A percentile compares a stretch with the other conserved stretches of the same genome.
phyloP scores from a whole-genome alignment of 2,888 invertebrate genomes.

The Acanthosepion pharaonis region DNA sequence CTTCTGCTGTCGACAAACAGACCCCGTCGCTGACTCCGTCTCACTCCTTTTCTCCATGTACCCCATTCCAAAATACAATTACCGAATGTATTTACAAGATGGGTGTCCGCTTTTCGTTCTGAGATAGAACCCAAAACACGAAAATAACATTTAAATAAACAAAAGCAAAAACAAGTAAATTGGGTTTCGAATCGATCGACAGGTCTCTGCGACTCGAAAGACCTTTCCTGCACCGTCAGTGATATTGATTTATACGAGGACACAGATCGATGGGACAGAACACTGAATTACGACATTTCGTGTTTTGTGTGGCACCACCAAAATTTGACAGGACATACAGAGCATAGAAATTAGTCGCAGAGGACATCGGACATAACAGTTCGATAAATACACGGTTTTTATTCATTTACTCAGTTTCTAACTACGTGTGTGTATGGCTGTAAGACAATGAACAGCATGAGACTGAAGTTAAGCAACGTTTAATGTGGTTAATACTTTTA shows the following conservation, averaged over 20 bases:
- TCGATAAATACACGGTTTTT: not conserved
- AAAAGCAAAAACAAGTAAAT: not conserved
- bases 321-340: not conserved
- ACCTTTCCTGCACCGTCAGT: not conserved
- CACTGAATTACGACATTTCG: slow-evolving; percentile 4
- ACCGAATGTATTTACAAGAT: slow-evolving; percentile 22
- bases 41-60: not conserved
- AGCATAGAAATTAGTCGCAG: not conserved
- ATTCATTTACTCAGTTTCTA: not conserved
- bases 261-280: not conserved
- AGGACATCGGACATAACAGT: not conserved
- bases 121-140: not conserved
- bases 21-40: not conserved
- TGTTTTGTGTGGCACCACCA: not conserved
- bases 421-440: not conserved
- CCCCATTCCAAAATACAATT: not conserved
- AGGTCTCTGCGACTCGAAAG: not conserved
- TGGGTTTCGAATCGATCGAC: not conserved
- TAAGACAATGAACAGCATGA: too few relatives aligned
- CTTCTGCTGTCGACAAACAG: not conserved
- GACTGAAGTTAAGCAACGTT: too few relatives aligned
- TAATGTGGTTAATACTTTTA: too few relatives aligned
- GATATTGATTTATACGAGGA: not conserved
- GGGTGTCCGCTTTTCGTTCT: not conserved
- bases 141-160: not conserved